Percentiles rank a stretch among this genome's conserved stretches.
These are phyloP conservation scores for Ophioderma brevispina DNA, from an alignment of 35 echinoderm and acorn worm genomes.

Conservation along the genomic window DNA sequence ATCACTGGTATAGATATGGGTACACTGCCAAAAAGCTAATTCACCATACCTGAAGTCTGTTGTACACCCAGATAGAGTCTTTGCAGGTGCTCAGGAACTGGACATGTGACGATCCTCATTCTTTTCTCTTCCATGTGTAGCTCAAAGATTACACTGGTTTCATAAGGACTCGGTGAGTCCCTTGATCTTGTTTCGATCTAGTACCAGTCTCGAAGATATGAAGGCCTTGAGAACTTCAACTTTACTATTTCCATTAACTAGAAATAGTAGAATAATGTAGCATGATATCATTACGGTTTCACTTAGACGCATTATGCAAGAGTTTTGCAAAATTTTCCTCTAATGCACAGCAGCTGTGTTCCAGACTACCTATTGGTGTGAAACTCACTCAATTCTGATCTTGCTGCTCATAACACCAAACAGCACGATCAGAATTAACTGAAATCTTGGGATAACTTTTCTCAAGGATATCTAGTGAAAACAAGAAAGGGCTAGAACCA, in stretches of 20 bases:
- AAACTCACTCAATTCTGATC: no score
- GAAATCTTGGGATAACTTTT: no score
- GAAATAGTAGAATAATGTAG: no score
- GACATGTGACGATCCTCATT: constrained; percentile 80
- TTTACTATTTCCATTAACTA: constrained; percentile 93
- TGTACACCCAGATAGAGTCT: constrained; percentile 91
- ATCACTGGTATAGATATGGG: background rate
- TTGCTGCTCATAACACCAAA: no score
- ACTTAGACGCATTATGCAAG: no score
- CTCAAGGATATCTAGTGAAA: no score
- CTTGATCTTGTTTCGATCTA: constrained; percentile 98
- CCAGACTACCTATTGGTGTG: no score
- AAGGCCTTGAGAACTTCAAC: constrained; percentile 85
- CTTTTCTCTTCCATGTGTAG: constrained; percentile 97
- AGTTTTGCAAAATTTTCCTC: no score
- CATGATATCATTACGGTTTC: no score
- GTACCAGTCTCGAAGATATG: constrained; percentile 93
- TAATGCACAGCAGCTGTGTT: no score
- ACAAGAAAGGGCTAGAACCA: no score
- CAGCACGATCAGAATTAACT: no score
- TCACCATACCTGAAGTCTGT: constrained; percentile 93
- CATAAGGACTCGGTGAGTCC: constrained; percentile 80
- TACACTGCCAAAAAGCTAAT: background rate
- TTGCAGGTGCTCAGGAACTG: constrained; percentile 94
- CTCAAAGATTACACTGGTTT: constrained; percentile 98